These are phyloP conservation scores for Zeus faber DNA, from an alignment of 2,113 vertebrate genomes.

Conservation along the genomic window DNA sequence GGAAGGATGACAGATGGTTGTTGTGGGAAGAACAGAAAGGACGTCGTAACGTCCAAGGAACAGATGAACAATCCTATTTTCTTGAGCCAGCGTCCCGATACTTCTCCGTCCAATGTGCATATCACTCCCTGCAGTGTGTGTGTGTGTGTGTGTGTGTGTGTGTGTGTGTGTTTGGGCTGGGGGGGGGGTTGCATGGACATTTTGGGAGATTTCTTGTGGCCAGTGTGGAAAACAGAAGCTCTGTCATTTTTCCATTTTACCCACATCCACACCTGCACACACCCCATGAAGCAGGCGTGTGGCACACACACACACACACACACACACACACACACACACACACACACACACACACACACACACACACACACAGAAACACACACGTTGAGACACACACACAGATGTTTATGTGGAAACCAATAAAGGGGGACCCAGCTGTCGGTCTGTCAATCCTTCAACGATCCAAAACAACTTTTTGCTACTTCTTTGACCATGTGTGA, in stretches of 20 bases:
- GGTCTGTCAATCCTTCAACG: constrained; percentile 18
- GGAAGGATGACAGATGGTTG: constrained; percentile 5
- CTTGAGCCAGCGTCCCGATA: too few species aligned
- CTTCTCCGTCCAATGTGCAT: too few species aligned
- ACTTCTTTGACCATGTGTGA: too few species aligned
- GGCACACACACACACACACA: constrained; percentile 8
- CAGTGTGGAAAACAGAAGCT: constrained; percentile 45
- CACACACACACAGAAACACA: constrained; percentile 7
- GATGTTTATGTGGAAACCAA: constrained; percentile 48
- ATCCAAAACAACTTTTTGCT: constrained; percentile 18
- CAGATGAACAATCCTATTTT: background rate
- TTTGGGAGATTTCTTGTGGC: constrained; percentile 18
- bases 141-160: constrained; percentile 3
- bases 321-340: constrained; percentile 24
- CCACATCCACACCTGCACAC: constrained; percentile 50
- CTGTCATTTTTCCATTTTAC: constrained; percentile 35
- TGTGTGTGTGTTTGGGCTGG: too few species aligned
- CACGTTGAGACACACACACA: constrained; percentile 37
- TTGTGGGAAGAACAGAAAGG: constrained; percentile 5
- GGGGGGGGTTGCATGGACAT: too few species aligned
- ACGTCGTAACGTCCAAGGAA: background rate
- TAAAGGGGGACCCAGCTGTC: constrained; percentile 52
- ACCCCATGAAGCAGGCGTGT: constrained; percentile 33
- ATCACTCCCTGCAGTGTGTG: too few species aligned
- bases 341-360: constrained; percentile 26